Percentiles rank a stretch among this genome's conserved stretches.
phyloP scores from a whole-genome alignment of 2,797 vertebrate species.

The Hybognathus amarus region DNA sequence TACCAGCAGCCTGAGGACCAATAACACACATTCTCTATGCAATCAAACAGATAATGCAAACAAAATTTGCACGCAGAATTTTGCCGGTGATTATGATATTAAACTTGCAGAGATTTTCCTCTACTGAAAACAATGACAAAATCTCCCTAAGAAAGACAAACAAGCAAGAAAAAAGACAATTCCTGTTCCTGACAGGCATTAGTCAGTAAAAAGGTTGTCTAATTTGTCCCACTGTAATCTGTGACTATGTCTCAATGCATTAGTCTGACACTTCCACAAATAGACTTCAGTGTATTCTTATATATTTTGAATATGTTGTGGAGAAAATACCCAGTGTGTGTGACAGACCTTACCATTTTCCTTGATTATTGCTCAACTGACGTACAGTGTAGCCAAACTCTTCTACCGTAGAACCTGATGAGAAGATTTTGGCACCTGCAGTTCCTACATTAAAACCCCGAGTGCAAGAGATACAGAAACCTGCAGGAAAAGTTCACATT shows the following conservation, averaged over 20 bases:
- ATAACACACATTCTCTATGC: background rate
- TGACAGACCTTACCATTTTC: conserved; percentile 28
- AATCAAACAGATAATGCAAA: background rate
- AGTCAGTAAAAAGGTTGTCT: background rate
- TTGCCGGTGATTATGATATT: background rate
- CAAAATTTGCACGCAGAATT: background rate
- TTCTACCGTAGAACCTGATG: background rate
- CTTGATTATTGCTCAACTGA: conserved; percentile 8
- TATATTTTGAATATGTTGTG: background rate
- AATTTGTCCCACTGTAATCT: background rate
- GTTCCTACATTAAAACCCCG: conserved; percentile 52
- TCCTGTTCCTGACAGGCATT: background rate
- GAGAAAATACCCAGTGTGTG: background rate
- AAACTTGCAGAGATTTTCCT: background rate
- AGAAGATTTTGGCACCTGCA: conserved; percentile 49
- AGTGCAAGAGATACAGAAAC: background rate
- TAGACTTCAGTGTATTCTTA: background rate
- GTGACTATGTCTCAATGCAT: background rate
- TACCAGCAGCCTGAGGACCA: conserved; percentile 79
- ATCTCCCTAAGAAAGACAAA: background rate
- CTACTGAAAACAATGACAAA: background rate
- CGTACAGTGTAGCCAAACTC: conserved; percentile 39
- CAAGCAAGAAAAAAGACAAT: background rate
- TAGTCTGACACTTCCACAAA: background rate
- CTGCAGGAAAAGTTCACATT: background rate